phyloP scores from a whole-genome alignment of 2,113 vertebrate genomes.

The Corythaeola cristata region DNA sequence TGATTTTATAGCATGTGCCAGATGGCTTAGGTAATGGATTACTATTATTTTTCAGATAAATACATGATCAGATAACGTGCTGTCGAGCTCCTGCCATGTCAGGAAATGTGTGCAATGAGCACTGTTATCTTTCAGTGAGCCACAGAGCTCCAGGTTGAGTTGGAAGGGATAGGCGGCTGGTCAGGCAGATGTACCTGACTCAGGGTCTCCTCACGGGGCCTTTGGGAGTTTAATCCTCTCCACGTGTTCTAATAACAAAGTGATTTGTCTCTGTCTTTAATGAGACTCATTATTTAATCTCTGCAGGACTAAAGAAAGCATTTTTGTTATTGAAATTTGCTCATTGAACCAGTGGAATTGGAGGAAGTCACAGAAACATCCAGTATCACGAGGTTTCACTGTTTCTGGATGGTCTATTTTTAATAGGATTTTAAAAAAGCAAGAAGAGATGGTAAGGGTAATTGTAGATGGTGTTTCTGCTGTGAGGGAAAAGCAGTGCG shows the following conservation, averaged over 20 bases:
- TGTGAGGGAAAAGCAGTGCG: background rate
- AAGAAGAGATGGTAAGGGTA: background rate
- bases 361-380: background rate
- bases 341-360: background rate
- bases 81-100: background rate
- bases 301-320: background rate
- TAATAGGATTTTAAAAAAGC: background rate
- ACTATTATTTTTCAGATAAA: background rate
- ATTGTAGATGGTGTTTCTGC: background rate
- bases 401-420: background rate
- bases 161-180: accelerated
- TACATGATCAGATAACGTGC: background rate
- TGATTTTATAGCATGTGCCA: background rate
- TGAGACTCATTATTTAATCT: background rate
- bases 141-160: background rate
- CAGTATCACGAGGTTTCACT: background rate
- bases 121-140: background rate
- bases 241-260: background rate
- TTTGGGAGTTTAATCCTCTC: background rate
- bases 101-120: background rate
- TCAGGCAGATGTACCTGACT: background rate
- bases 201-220: background rate
- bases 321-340: background rate
- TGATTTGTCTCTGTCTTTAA: background rate
- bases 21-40: background rate